These are phyloP conservation scores for Heliconius aoede DNA, from an alignment of 2,888 invertebrate species.

Conservation along the genomic window DNA sequence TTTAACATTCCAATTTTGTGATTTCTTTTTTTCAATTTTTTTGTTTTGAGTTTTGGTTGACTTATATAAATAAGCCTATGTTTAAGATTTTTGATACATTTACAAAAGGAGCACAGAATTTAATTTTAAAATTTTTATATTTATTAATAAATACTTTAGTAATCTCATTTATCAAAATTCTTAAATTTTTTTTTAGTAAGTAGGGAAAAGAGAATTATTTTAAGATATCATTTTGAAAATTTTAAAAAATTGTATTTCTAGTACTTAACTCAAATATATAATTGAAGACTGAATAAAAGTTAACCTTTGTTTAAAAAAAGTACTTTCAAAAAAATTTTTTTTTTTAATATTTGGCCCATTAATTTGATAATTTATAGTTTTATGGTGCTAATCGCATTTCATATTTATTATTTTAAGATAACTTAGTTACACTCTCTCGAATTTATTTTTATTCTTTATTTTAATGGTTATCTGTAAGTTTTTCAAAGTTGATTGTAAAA, in stretches of 20 bases:
- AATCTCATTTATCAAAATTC: slow-evolving; percentile 3
- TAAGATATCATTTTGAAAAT: background rate
- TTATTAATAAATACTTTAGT: background rate
- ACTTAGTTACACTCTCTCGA: slow-evolving; percentile 39
- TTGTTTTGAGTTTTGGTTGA: background rate
- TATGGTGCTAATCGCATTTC: slow-evolving; percentile 42
- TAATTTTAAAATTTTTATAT: slow-evolving; percentile 6
- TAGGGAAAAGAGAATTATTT: background rate
- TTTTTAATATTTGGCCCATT: background rate
- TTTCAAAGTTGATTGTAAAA: slow-evolving; percentile 19
- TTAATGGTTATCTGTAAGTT: slow-evolving; percentile 3
- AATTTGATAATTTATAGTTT: slow-evolving; percentile 23
- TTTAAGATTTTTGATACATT: slow-evolving; percentile 14
- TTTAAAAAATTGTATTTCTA: slow-evolving; percentile 20
- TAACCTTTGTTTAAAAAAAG: slow-evolving; percentile 39
- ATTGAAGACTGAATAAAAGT: slow-evolving; percentile 64
- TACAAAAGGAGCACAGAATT: background rate
- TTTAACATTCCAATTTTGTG: slow-evolving; percentile 62
- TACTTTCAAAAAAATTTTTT: slow-evolving; percentile 4
- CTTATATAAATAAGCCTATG: slow-evolving; percentile 1
- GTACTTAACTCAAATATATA: slow-evolving; percentile 50
- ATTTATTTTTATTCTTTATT: slow-evolving; percentile 39
- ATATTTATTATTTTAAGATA: slow-evolving; percentile 39
- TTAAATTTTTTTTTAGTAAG: background rate
- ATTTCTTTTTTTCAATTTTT: slow-evolving; percentile 44